Evolutionary conservation across 2,797 vertebrate species (phyloP), one percentile per base, ranked within the genome.

Genomic region (Gallinago solitaria): DNA sequence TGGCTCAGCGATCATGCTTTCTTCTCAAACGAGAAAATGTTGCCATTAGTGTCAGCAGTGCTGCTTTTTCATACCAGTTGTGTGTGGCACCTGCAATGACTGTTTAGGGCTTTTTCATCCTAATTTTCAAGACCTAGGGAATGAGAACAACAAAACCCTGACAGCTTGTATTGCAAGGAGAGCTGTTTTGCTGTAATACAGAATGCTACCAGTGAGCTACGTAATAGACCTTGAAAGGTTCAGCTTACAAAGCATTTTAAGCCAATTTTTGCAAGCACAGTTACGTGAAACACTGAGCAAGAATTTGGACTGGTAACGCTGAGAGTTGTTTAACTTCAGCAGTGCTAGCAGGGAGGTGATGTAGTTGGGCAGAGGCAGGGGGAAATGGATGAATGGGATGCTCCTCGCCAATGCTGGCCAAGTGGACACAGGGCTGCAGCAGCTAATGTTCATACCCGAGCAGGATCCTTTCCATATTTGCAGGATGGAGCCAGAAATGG

Each of bases 241-340:
- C 68, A 83, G 47, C n/a, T 86, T 90, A 86, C 61, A 69, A 89
- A 91, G 69, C 48, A 75, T 81, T 95, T 96, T 35, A 92, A 91
- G 35, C n/a, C 69, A 75, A 27, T 61, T 94, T 96, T 90, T 93
- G 63, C 74, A 75, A 81, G 37, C 45, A 74, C 18, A 45, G 41
- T 93, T 96, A 83, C 1, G 4, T 89, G 85, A 93, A 80, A 25
- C 56, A 65, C 87, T 2, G 3, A 82, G 59, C 60, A 80, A n/a
- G 32, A 51, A 76, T 91, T 93, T 89, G 78, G 63, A 70, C 27
- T 51, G 18, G 15, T 33, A 83, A n/a, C 51, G 16, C 50, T 85
- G 89, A 77, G 67, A 71, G 30, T 59, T 56, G 47, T 76, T 96
- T 74, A 89, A 90, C 45, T 91, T 87, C 47, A 90, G 35, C 33